Conservation (phyloP, 2,797 vertebrate species). For the Semaprochilodus insignis region DNA sequence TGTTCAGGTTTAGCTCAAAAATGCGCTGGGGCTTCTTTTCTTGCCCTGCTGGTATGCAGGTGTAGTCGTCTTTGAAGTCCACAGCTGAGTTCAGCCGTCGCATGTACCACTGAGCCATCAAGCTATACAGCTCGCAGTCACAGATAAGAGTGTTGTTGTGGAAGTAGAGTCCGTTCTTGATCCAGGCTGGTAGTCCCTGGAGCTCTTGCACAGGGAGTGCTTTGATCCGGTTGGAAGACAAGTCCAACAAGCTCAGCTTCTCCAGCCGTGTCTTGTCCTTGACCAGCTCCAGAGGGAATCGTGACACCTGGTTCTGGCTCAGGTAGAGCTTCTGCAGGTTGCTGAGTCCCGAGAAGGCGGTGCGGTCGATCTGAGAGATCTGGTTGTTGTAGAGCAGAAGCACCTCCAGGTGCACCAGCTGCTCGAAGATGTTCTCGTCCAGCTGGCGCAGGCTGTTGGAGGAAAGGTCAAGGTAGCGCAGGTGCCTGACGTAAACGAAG, state of each 20-base stretch:
- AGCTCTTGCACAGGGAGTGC: constrained; percentile 82
- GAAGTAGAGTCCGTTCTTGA: constrained; percentile 93
- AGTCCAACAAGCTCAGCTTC: constrained; percentile 88
- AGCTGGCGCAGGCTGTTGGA: constrained; percentile 86
- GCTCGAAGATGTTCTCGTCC: constrained; percentile 92
- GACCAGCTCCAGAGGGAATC: constrained; percentile 91
- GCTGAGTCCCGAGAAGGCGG: constrained; percentile 85
- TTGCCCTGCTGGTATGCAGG: constrained; percentile 74
- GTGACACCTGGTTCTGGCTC: constrained; percentile 91
- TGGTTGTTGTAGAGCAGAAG: constrained; percentile 94
- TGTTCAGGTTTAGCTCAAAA: constrained; percentile 78
- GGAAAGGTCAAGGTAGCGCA: constrained; percentile 93
- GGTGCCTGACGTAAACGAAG: constrained; percentile 84
- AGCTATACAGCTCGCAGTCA: constrained; percentile 88
- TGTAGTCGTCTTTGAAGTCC: constrained; percentile 91
- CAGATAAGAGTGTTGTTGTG: constrained; percentile 91
- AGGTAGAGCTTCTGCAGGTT: constrained; percentile 94
- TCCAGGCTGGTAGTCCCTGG: constrained; percentile 86
- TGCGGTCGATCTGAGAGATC: constrained; percentile 87
- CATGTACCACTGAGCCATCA: constrained; percentile 88
- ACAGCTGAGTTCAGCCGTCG: constrained; percentile 88
- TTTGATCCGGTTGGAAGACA: constrained; percentile 94
- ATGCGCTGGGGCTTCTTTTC: constrained; percentile 71
- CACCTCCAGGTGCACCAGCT: constrained; percentile 86
- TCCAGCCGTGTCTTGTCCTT: constrained; percentile 85